phyloP scores from a whole-genome alignment of 2,113 vertebrate species.

The Urocitellus parryii region DNA sequence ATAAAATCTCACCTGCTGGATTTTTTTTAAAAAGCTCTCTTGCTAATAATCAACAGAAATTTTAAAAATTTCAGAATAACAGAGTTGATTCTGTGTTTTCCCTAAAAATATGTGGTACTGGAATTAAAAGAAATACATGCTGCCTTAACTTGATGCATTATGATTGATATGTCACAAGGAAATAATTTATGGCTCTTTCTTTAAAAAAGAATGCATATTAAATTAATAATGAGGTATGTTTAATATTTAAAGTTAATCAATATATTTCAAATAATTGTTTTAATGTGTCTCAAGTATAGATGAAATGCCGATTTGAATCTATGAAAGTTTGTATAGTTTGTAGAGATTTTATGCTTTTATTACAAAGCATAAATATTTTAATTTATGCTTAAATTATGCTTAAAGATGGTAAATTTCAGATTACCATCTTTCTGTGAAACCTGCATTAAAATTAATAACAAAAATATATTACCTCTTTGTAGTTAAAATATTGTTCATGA shows the following conservation, averaged over 20 bases:
- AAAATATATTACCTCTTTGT: slow-evolving; percentile 75
- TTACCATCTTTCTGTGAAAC: slow-evolving; percentile 71
- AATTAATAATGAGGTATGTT: background rate
- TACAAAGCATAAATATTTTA: slow-evolving; percentile 48
- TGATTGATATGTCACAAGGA: background rate
- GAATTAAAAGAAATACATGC: background rate
- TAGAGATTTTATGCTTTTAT: background rate
- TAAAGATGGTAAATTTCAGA: too few relatives aligned
- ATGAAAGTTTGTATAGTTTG: background rate
- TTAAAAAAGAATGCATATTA: background rate
- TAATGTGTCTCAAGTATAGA: background rate
- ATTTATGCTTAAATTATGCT: too few relatives aligned
- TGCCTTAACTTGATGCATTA: background rate
- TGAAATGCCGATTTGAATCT: background rate
- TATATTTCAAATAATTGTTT: background rate
- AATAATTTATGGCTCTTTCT: background rate
- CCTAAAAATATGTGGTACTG: background rate
- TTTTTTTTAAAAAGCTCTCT: background rate
- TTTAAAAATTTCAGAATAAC: background rate
- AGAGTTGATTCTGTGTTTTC: background rate
- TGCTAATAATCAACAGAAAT: background rate
- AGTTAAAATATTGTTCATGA: slow-evolving; percentile 73
- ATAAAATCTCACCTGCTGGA: background rate
- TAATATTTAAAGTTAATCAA: slow-evolving; percentile 19
- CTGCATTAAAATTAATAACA: slow-evolving; percentile 77